These are phyloP conservation scores for Datnioides undecimradiatus DNA, from an alignment of 2,113 vertebrate species.

Conservation along the genomic window DNA sequence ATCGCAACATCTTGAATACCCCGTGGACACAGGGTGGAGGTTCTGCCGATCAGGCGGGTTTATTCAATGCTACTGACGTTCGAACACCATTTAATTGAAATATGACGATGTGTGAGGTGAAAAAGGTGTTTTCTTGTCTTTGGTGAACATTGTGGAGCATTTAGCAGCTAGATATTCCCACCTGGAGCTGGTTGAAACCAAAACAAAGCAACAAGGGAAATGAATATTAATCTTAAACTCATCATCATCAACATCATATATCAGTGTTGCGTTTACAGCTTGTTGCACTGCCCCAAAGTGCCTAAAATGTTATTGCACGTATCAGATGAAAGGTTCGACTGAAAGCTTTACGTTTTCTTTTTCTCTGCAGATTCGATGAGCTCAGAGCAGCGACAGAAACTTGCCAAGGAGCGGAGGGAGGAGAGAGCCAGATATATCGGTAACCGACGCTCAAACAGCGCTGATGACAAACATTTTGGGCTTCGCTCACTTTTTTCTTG, in stretches of 20 bases:
- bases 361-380: slow-evolving; percentile 88
- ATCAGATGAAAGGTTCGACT: background rate
- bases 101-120: too few species aligned
- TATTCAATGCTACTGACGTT: background rate
- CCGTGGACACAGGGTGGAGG: background rate
- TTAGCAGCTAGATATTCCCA: too few species aligned
- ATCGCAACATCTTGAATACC: background rate
- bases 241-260: too few species aligned
- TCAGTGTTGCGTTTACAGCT: background rate
- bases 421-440: slow-evolving; percentile 95
- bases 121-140: too few species aligned
- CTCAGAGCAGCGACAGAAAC: slow-evolving; percentile 93
- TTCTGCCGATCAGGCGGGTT: background rate
- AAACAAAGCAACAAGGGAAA: too few species aligned
- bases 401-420: slow-evolving; percentile 92
- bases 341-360: background rate
- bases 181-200: too few species aligned
- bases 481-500: background rate
- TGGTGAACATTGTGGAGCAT: too few species aligned
- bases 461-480: background rate
- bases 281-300: background rate
- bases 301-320: background rate
- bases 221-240: too few species aligned
- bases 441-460: too few species aligned
- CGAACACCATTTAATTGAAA: background rate